Percentiles rank a stretch among this genome's conserved stretches.
Conservation (phyloP, 2,113 vertebrate genomes). For the Ovibos moschatus region DNA sequence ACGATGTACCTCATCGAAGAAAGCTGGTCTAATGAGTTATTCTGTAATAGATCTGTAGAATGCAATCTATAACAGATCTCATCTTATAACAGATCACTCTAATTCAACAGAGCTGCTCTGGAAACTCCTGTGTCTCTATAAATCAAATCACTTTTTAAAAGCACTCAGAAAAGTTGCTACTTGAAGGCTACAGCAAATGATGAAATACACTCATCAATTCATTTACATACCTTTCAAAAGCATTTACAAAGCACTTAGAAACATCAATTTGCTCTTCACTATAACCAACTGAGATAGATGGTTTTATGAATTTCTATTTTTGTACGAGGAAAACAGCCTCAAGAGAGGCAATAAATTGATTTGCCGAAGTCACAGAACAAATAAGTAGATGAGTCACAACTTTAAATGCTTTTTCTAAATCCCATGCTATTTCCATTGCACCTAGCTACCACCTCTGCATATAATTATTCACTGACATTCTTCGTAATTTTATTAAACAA, state of each 20-base stretch:
- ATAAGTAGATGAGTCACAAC: not conserved
- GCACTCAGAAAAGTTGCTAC: not conserved
- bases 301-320: conserved; percentile 33
- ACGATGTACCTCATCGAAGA: not conserved
- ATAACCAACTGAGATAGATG: not conserved
- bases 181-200: conserved; percentile 13
- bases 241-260: conserved; percentile 13
- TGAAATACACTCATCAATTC: not conserved
- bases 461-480: not conserved
- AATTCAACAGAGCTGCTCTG: not conserved
- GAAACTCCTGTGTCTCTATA: conserved; percentile 6
- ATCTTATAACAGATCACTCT: not conserved
- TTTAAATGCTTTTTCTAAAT: not conserved
- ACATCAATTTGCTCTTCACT: not conserved
- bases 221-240: not conserved
- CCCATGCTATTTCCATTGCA: not conserved
- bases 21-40: not conserved
- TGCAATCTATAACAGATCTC: not conserved
- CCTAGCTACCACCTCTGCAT: not conserved
- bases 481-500: not conserved
- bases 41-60: not conserved
- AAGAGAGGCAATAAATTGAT: not conserved
- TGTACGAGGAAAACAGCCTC: not conserved
- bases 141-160: conserved; percentile 46
- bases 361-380: not conserved